Evolutionary conservation across 2,113 vertebrate genomes (phyloP).

Genomic region (Dasyprocta punctata): DNA sequence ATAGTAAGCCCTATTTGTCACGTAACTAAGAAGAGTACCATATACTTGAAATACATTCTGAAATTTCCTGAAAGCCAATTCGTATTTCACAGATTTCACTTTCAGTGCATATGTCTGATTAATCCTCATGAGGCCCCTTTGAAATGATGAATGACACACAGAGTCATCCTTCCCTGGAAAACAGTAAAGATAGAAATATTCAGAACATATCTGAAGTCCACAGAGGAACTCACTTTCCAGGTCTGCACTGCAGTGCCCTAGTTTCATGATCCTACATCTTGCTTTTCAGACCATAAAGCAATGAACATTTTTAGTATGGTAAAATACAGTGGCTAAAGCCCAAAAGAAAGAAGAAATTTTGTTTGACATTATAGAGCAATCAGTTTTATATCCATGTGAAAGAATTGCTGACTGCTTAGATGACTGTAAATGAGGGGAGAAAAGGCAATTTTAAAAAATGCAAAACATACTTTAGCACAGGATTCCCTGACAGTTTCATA

Average conservation of each 20-base stretch:
- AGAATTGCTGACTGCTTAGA: not conserved
- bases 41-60: not conserved
- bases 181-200: not conserved
- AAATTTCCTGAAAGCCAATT: slow-evolving; percentile 45
- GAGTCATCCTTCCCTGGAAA: not conserved
- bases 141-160: not conserved
- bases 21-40: not conserved
- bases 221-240: not conserved
- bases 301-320: not conserved
- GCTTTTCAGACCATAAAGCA: not conserved
- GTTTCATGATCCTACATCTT: not conserved
- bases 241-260: not conserved
- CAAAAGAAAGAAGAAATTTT: not conserved
- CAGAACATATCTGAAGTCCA: not conserved
- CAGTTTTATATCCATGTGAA: not conserved
- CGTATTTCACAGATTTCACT: slow-evolving; percentile 3
- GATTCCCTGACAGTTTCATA: not conserved
- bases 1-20: not conserved
- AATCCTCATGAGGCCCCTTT: not conserved
- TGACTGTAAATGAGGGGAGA: not conserved
- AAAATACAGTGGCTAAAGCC: not conserved
- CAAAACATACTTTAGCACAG: slow-evolving; percentile 1
- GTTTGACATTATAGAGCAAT: not conserved
- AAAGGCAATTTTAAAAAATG: not conserved
- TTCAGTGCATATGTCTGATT: not conserved